Evolutionary conservation across 2,797 vertebrate genomes (phyloP).

Genomic region (Darevskia mixta): DNA sequence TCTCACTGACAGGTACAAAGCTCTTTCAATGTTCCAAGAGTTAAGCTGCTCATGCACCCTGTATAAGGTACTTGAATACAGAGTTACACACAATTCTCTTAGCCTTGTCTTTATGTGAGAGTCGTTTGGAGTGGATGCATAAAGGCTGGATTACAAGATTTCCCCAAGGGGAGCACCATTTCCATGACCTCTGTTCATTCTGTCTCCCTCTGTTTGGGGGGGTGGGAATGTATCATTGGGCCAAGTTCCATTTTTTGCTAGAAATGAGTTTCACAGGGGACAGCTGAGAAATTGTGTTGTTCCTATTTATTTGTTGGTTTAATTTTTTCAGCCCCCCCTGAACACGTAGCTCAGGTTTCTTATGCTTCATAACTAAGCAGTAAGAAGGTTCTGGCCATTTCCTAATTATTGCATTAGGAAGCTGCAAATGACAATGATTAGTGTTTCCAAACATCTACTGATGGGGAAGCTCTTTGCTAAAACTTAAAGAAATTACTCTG

Average conservation of each 20-base stretch:
- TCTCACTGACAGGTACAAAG: not conserved
- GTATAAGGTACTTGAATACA: not conserved
- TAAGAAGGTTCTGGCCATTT: not conserved
- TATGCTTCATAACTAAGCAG: no score
- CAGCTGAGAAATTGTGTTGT: not conserved
- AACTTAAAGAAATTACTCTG: not conserved
- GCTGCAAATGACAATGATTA: no score
- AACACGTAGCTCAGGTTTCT: conserved; percentile 58
- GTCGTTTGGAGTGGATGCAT: not conserved
- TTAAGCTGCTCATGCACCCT: not conserved
- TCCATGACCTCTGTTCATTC: not conserved
- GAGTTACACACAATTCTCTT: not conserved
- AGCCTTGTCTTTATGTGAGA: not conserved
- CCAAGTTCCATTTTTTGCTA: not conserved
- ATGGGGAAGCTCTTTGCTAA: not conserved
- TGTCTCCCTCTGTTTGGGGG: no score
- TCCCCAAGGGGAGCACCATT: not conserved
- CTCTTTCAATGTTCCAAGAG: not conserved
- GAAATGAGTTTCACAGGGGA: not conserved
- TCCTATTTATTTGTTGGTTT: not conserved
- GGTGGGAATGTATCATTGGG: no score
- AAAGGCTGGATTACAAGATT: not conserved
- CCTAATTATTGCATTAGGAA: not conserved
- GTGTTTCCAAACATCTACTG: not conserved
- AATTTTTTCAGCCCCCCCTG: conserved; percentile 35